Evolutionary conservation across 2,888 invertebrate species (phyloP).

Genomic region (Liopterus haemorrhoidalis): DNA sequence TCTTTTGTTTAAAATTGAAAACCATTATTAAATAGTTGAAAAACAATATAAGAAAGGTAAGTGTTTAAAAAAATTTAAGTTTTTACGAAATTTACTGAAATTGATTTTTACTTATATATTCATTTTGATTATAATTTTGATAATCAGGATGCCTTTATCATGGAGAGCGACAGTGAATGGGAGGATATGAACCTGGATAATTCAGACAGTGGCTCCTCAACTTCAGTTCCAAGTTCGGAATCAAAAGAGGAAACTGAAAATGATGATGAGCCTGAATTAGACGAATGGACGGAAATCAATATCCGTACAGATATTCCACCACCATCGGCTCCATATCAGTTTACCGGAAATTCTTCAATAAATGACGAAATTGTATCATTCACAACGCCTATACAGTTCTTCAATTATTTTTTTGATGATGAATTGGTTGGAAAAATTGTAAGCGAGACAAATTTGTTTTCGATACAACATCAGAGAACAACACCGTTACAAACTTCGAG

Average conservation of each 20-base stretch:
- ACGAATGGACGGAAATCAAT: constrained; percentile 18
- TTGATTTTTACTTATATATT: constrained; percentile 8
- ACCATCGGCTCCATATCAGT: constrained; percentile 21
- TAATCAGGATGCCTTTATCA: not conserved
- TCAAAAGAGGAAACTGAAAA: too few relatives aligned
- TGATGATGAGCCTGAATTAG: too few relatives aligned
- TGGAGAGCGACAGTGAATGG: constrained; percentile 9
- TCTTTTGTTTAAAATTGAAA: too few relatives aligned
- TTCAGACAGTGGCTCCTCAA: constrained; percentile 3
- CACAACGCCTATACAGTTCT: constrained; percentile 15
- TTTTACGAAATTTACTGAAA: too few relatives aligned
- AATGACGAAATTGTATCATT: constrained; percentile 10
- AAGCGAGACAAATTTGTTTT: too few relatives aligned
- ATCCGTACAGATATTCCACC: constrained; percentile 19
- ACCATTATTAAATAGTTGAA: too few relatives aligned
- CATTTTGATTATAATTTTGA: constrained; percentile 9
- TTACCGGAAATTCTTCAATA: constrained; percentile 18
- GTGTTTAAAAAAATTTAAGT: too few relatives aligned
- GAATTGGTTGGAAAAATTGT: too few relatives aligned
- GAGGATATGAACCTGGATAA: constrained; percentile 5
- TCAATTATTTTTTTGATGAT: constrained; percentile 24
- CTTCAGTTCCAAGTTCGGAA: constrained; percentile 9
- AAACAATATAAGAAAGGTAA: too few relatives aligned
- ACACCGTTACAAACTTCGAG: too few relatives aligned
- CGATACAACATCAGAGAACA: too few relatives aligned